A percentile compares a stretch with the other conserved stretches of the same genome.
phyloP scores from a whole-genome alignment of 2,888 invertebrate genomes.

The Stenodema calcarata region DNA sequence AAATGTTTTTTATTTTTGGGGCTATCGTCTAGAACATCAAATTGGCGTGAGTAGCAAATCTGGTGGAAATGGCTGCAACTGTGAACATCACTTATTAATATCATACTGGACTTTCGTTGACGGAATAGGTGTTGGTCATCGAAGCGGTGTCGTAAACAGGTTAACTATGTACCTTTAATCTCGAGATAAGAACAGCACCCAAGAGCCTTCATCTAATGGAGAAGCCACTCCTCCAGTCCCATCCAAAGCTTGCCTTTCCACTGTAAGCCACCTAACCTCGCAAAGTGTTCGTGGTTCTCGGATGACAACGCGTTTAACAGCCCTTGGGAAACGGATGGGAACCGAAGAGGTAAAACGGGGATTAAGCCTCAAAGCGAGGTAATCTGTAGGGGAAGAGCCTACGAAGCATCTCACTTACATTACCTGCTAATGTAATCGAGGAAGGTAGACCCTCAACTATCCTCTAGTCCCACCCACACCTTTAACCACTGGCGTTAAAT shows the following conservation, averaged over 20 bases:
- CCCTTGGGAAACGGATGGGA: slow-evolving; percentile 21
- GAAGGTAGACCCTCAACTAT: neutral
- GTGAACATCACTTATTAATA: too few relatives aligned
- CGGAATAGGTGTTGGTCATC: neutral
- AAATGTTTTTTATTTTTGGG: too few relatives aligned
- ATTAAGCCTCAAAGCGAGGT: slow-evolving; percentile 31
- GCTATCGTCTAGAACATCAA: too few relatives aligned
- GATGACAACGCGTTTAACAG: slow-evolving; percentile 40
- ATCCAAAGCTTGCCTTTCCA: neutral
- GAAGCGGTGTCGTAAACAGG: neutral
- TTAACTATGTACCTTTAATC: neutral
- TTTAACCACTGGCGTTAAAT: slow-evolving; percentile 36
- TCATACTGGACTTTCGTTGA: too few relatives aligned
- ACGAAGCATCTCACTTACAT: slow-evolving; percentile 29
- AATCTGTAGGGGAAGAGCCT: slow-evolving; percentile 17
- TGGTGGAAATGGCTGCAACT: too few relatives aligned
- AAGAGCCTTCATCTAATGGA: neutral
- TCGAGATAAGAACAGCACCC: neutral
- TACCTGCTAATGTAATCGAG: slow-evolving; percentile 37
- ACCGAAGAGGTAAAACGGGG: neutral
- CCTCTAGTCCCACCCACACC: neutral
- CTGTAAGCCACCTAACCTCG: neutral
- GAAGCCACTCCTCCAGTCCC: slow-evolving; percentile 5
- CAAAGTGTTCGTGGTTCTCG: slow-evolving; percentile 29
- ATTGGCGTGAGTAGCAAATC: too few relatives aligned